Evolutionary conservation across 2,888 invertebrate genomes (phyloP), one percentile per base, ranked within the genome.

Genomic region (Pachydiplax longipennis): DNA sequence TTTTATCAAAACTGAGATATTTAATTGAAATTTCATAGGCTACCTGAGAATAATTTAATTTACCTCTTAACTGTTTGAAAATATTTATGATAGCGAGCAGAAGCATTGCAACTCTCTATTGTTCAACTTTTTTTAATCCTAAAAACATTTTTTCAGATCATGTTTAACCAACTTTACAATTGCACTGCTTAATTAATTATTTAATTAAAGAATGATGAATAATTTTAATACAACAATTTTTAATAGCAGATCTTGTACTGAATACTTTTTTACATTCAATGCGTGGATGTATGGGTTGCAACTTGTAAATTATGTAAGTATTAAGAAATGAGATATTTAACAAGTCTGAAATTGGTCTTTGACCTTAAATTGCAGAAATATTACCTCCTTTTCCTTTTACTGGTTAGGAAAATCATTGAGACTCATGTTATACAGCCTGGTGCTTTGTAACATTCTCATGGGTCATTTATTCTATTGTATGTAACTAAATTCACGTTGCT

Each of bases 181-280:
- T 65, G 37, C 37, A 58, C 87, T 61, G 87, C 87, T 87, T 87
- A n/a, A 25, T 35, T 35, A 25, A 61, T 58, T 61, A 31, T n/a
- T 87, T 61, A 31, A 65, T 37, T 37, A 22, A 87, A n/a, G 61
- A 35, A 87, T 87, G 87, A 87, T 18, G 37, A 87, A 37, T 35
- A 37, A 87, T 87, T 87, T 87, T 87, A 87, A 61, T 87, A 87
- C 87, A n/a, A 61, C 65, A 37, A 87, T 87, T 87, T 87, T 61
- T 65, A 87, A 65, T 61, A 87, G 65, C 87, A 61, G 31, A 37
- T 87, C 87, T 61, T 87, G 40, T n/a, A 61, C 61, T 87, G 87
- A 61, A 61, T 61, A 61, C 37, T 61, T 87, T 87, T 87, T 87
- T 37, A 65, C 61, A 65, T 40, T 87, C 87, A 65, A n/a, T 61